These are phyloP conservation scores for Nymphalis c-album DNA, from an alignment of 2,888 invertebrate genomes.

Conservation along the genomic window DNA sequence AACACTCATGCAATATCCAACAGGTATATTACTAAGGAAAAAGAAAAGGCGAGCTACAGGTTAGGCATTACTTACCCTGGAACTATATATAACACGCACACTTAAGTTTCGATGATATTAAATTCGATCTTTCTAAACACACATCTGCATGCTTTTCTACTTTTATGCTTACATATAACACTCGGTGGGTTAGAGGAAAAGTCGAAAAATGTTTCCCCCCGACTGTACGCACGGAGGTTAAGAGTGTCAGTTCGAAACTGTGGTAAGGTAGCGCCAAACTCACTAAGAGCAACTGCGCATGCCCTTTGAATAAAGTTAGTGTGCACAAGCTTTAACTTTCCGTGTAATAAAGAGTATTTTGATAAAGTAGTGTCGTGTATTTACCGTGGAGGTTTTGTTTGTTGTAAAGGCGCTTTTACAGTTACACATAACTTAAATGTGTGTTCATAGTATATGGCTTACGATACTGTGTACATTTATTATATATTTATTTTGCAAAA, in stretches of 20 bases:
- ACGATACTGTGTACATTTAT: background rate
- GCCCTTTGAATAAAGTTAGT: conserved; percentile 44
- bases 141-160: conserved; percentile 72
- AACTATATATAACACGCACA: conserved; percentile 59
- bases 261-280: conserved; percentile 42
- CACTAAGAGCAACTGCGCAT: conserved; percentile 56
- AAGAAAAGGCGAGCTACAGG: conserved; percentile 54
- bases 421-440: background rate
- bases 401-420: background rate
- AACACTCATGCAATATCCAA: conserved; percentile 34
- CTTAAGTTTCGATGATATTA: conserved; percentile 57
- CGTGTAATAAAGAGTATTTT: conserved; percentile 22
- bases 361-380: background rate
- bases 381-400: background rate
- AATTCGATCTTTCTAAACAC: conserved; percentile 64
- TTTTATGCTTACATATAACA: conserved; percentile 77
- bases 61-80: conserved; percentile 64
- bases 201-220: conserved; percentile 50
- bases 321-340: conserved; percentile 38
- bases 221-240: conserved; percentile 52
- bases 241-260: conserved; percentile 63
- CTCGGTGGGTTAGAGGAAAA: conserved; percentile 51
- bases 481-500: background rate
- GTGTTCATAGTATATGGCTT: background rate
- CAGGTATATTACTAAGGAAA: conserved; percentile 25